phyloP scores from a whole-genome alignment of 1,140 invertebrate genomes.

The Camponotus floridanus region DNA sequence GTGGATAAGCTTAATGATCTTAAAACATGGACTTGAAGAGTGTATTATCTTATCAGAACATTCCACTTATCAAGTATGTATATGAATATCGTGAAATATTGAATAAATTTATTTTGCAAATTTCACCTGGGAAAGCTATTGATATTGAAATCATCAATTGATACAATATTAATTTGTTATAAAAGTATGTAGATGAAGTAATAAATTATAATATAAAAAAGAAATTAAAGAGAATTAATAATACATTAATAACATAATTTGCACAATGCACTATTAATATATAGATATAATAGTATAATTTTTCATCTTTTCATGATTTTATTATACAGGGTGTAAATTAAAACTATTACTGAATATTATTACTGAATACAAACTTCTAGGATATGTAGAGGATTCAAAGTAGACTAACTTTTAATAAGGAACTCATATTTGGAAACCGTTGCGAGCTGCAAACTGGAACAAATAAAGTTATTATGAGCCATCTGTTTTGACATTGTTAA shows the following conservation, averaged over 20 bases:
- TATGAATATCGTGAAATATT: background rate
- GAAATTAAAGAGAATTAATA: background rate
- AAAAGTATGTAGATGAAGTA: background rate
- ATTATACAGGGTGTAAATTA: too few species aligned
- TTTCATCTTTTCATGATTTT: too few species aligned
- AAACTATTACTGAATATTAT: too few species aligned
- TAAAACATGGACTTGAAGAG: slow-evolving; percentile 34
- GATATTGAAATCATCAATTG: background rate
- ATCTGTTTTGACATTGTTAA: too few species aligned
- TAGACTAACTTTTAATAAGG: too few species aligned
- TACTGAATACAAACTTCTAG: too few species aligned
- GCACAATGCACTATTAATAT: too few species aligned
- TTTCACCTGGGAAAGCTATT: background rate
- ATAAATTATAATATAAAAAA: background rate
- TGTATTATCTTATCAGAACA: background rate
- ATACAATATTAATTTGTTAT: background rate
- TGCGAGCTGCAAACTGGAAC: too few species aligned
- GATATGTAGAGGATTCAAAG: too few species aligned
- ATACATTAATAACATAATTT: background rate
- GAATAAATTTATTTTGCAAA: background rate
- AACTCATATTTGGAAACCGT: too few species aligned
- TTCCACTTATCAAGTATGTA: slow-evolving; percentile 18
- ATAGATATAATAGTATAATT: too few species aligned
- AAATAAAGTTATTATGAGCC: too few species aligned
- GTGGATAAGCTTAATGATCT: slow-evolving; percentile 15